phyloP scores from a whole-genome alignment of 2,797 vertebrate species.

The Mormyrops attenuatus region DNA sequence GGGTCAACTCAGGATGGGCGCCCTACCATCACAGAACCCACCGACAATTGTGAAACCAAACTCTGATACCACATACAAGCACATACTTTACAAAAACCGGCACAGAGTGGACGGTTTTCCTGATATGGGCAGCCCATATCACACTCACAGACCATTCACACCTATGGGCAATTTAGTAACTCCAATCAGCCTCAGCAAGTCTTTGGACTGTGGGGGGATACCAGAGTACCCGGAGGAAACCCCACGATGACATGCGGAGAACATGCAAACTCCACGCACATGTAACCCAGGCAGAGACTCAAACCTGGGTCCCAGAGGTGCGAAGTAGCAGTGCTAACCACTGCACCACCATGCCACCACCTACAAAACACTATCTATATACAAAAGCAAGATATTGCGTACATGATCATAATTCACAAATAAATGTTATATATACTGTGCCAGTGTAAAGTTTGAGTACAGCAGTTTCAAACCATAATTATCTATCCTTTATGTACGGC shows the following conservation, averaged over 20 bases:
- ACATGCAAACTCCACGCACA: no score
- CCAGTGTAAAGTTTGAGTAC: background rate
- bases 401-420: background rate
- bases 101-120: background rate
- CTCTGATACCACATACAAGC: background rate
- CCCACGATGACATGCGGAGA: no score
- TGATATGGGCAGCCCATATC: no score
- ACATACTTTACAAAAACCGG: background rate
- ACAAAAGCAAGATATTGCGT: background rate
- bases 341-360: no score
- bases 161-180: no score
- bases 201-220: no score
- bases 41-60: background rate
- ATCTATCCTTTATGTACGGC: background rate
- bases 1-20: background rate
- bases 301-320: no score
- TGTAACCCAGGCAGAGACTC: no score
- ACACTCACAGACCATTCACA: no score
- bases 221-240: no score
- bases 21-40: background rate
- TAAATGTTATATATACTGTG: background rate
- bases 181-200: no score
- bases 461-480: background rate
- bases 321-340: no score
- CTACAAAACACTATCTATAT: background rate